Evolutionary conservation across 2,113 vertebrate species (phyloP).

Genomic region (Numida meleagris): DNA sequence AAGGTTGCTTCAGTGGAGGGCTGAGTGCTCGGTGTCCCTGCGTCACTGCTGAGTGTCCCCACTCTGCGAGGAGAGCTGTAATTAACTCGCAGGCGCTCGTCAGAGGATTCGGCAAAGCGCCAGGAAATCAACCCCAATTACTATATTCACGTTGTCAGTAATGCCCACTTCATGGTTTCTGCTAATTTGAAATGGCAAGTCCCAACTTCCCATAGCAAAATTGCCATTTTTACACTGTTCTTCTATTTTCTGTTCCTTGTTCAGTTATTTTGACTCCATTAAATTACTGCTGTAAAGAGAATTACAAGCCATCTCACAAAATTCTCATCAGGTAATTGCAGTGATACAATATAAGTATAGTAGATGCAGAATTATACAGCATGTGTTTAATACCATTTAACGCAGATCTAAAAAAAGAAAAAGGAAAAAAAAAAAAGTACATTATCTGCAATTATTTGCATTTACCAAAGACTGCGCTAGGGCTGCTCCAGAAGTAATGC

Average conservation of each 20-base stretch:
- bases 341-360: not conserved
- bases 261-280: constrained; percentile 56
- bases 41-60: constrained; percentile 66
- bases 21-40: constrained; percentile 59
- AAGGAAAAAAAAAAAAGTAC: not conserved
- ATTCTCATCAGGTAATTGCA: constrained; percentile 8
- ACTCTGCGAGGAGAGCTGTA: constrained; percentile 80
- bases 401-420: not conserved
- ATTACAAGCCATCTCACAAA: not conserved
- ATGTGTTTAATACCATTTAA: not conserved
- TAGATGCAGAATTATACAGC: not conserved
- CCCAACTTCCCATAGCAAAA: constrained; percentile 76
- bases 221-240: constrained; percentile 56
- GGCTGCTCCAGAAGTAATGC: no score
- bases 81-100: constrained; percentile 85
- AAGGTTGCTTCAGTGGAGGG: constrained; percentile 59
- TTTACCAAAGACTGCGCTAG: not conserved
- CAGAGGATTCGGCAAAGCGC: constrained; percentile 77
- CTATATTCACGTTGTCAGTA: constrained; percentile 85
- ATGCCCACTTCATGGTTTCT: constrained; percentile 82
- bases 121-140: constrained; percentile 91
- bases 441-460: not conserved
- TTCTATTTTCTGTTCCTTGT: constrained; percentile 57
- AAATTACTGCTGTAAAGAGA: constrained; percentile 53
- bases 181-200: constrained; percentile 84